These are phyloP conservation scores for Xanthia icteritia DNA, from an alignment of 2,888 invertebrate genomes.

Conservation along the genomic window DNA sequence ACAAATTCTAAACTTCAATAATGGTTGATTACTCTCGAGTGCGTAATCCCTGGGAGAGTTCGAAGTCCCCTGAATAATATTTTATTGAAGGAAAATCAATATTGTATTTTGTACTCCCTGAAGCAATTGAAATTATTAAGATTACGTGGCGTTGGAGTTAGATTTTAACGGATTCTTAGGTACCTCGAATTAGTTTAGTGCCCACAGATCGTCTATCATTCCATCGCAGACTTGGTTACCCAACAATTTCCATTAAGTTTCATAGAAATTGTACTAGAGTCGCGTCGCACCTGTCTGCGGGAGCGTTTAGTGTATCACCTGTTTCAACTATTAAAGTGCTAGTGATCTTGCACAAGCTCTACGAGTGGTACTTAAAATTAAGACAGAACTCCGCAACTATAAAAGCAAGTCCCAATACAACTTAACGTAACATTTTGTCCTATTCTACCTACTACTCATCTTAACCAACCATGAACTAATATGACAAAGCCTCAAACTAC, in stretches of 20 bases:
- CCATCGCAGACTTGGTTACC: not conserved
- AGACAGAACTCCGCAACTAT: not conserved
- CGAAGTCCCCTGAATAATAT: slow-evolving; percentile 48
- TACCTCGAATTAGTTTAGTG: not conserved
- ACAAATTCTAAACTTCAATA: slow-evolving; percentile 58
- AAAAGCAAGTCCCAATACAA: slow-evolving; percentile 10
- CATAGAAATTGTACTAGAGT: too few species aligned
- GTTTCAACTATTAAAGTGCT: not conserved
- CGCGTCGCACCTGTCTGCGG: too few species aligned
- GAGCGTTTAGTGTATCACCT: not conserved
- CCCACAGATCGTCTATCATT: not conserved
- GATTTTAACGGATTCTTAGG: slow-evolving; percentile 13
- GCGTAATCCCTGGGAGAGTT: slow-evolving; percentile 49
- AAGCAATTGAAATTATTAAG: slow-evolving; percentile 37
- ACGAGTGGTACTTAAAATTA: not conserved
- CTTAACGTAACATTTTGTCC: slow-evolving; percentile 34
- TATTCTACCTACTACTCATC: slow-evolving; percentile 28
- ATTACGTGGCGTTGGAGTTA: slow-evolving; percentile 16
- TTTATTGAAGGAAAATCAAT: slow-evolving; percentile 58
- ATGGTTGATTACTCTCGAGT: slow-evolving; percentile 59
- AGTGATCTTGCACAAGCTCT: not conserved
- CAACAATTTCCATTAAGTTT: too few species aligned
- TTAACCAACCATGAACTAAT: slow-evolving; percentile 62
- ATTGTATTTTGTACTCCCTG: slow-evolving; percentile 41
- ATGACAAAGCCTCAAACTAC: slow-evolving; percentile 61